These are phyloP conservation scores for Pogonus chalceus DNA, from an alignment of 1,140 invertebrate species.

Conservation along the genomic window DNA sequence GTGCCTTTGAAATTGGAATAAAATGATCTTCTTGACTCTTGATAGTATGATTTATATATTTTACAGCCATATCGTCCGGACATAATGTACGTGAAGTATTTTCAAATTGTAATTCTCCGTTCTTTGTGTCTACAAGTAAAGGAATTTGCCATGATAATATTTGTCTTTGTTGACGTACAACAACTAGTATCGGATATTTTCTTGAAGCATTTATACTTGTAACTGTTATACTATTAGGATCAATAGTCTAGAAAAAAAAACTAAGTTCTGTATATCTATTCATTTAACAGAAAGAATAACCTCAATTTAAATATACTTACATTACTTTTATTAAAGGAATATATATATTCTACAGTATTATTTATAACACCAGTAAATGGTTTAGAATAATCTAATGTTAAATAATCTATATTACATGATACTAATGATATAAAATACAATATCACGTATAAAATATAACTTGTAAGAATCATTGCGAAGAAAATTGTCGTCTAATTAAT, in stretches of 20 bases:
- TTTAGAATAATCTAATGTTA: too few relatives aligned
- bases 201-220: slow-evolving; percentile 39
- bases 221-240: slow-evolving; percentile 45
- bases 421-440: too few relatives aligned
- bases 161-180: slow-evolving; percentile 52
- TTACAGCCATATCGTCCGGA: slow-evolving; percentile 19
- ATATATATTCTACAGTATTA: slow-evolving; percentile 18
- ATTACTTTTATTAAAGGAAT: slow-evolving; percentile 11
- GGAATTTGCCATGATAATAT: slow-evolving; percentile 61
- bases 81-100: slow-evolving; percentile 54
- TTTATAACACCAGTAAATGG: too few relatives aligned
- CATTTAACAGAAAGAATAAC: too few relatives aligned
- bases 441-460: too few relatives aligned
- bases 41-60: not conserved
- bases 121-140: slow-evolving; percentile 42
- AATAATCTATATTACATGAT: too few relatives aligned
- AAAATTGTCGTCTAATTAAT: too few relatives aligned
- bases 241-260: not conserved
- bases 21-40: not conserved
- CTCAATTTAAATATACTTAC: slow-evolving; percentile 5
- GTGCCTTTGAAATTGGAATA: slow-evolving; percentile 19
- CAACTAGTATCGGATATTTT: slow-evolving; percentile 51
- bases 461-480: too few relatives aligned
- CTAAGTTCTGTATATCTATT: not conserved
- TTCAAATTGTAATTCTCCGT: slow-evolving; percentile 39